Evolutionary conservation across 2,113 vertebrate species (phyloP), one percentile per base, ranked within the genome.

Genomic region (Alligator sinensis): DNA sequence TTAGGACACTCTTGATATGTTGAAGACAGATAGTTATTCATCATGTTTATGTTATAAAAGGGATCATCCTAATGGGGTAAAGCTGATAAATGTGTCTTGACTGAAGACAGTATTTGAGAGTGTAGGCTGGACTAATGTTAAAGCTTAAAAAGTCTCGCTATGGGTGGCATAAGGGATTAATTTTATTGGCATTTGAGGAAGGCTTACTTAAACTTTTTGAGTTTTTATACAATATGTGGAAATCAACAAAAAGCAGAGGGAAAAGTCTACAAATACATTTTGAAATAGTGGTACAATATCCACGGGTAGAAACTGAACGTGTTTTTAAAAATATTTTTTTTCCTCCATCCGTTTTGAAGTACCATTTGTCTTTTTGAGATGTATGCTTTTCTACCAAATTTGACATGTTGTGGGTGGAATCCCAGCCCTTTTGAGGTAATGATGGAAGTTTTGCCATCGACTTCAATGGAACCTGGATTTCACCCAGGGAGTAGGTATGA

Each of bases 221-320:
- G n/a, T 38, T 86, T 16, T 80, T 84, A 61, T 77, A 19, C 54
- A 70, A 15, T 62, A 68, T 27, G 34, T 80, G 27, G 86, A 77
- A 57, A 88, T 90, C 89, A 87, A 96, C 55, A 78, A 86, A 92
- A 94, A 88, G 34, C 70, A 93, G 30, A 87, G 13, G 11, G 6
- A 76, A 93, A 92, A 92, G 85, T 72, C 86, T 75, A 28, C 54
- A 77, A 90, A 24, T 11, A 82, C 57, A 57, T 92, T 74, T 96
- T 96, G 92, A 88, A 72, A 92, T 87, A 90, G 60, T 90, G 30
- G 9, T 79, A 30, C 92, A 90, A 30, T 91, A 89, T 94, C 85
- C 95, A 87, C 60, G 92, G 87, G 77, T 88, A 85, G 27, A 88
- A 95, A 63, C 62, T 82, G 75, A 92, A 96, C 88, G 84, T 47